Base-by-base conservation (phyloP, 2,888 invertebrate species). In the Nudaria mundana region DNA sequence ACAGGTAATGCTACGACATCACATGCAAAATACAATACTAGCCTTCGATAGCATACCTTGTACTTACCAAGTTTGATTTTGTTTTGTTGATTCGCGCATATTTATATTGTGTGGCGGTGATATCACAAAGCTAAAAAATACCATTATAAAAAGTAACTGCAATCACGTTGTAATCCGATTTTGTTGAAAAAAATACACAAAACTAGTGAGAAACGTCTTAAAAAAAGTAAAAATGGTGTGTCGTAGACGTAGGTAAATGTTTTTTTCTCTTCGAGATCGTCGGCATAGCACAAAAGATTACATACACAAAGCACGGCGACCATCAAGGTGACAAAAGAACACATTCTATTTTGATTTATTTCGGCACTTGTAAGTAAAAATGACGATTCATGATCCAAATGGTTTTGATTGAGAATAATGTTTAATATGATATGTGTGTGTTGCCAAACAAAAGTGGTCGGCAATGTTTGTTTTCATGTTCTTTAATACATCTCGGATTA, bases 311-410 rank as follows among this genome's bases (percentile, higher is more conserved):
- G 73, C 72, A 79, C 76, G 76, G 77, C 81, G 65, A 64, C 62
- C 71, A 66, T 75, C 71, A 68, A 56, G 59, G 53, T 47, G 41
- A 68, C 66, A 76, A 80, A 73, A 64, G 68, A 60, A 64, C 63
- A 57, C 66, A 70, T 70, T 74, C 60, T 83, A 68, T 83, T 83
- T 81, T 85, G 81, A 84, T 82, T 76, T 71, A 82, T 73, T 65
- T 67, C 64, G 66, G 63, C 73, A 77, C 76, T 81, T 80, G 66
- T 72, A 54, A 63, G 51, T 56, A 59, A 71, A 69, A 70, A 64
- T 69, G 71, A 52, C 69, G 71, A 75, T 67, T 76, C 68, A 68
- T 56, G 60, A 63, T 59, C 49, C 57, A 66, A 70, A 65, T 49
- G 40, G 44, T 39, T 57, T 56, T 59, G 48, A 52, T 57, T 53